phyloP scores from a whole-genome alignment of 2,888 invertebrate species.

The Melipona bicolor region DNA sequence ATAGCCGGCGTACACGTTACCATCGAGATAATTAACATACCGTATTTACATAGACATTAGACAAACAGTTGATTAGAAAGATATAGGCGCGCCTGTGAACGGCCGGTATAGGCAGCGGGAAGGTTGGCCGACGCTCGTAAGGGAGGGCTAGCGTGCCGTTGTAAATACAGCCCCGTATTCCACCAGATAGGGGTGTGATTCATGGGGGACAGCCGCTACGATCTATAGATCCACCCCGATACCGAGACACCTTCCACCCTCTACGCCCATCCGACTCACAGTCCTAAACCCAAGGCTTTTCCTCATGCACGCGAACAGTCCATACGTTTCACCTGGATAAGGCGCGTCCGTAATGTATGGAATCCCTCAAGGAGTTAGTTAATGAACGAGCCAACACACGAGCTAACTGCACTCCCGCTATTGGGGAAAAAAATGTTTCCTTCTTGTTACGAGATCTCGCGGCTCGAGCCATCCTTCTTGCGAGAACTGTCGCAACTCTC shows the following conservation, averaged over 20 bases:
- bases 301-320: slow-evolving; percentile 80
- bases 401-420: too few species aligned
- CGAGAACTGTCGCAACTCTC: neutral
- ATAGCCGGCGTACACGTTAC: slow-evolving; percentile 79
- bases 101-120: slow-evolving; percentile 38
- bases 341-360: slow-evolving; percentile 76
- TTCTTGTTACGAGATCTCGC: slow-evolving; percentile 9
- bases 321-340: slow-evolving; percentile 79
- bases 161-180: slow-evolving; percentile 79
- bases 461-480: neutral
- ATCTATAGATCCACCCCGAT: slow-evolving; percentile 81
- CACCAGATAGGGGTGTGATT: slow-evolving; percentile 81
- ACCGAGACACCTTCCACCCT: slow-evolving; percentile 75
- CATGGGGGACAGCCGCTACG: slow-evolving; percentile 80
- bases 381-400: slow-evolving; percentile 62
- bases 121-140: slow-evolving; percentile 45
- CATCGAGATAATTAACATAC: slow-evolving; percentile 81
- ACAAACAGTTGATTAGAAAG: slow-evolving; percentile 83
- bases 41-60: slow-evolving; percentile 83
- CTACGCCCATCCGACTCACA: slow-evolving; percentile 12
- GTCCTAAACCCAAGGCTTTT: slow-evolving; percentile 61
- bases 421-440: neutral
- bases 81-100: slow-evolving; percentile 74
- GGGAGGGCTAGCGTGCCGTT: slow-evolving; percentile 78
- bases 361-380: slow-evolving; percentile 71